phyloP scores from a whole-genome alignment of 2,888 invertebrate species.

The Colostygia pectinataria region DNA sequence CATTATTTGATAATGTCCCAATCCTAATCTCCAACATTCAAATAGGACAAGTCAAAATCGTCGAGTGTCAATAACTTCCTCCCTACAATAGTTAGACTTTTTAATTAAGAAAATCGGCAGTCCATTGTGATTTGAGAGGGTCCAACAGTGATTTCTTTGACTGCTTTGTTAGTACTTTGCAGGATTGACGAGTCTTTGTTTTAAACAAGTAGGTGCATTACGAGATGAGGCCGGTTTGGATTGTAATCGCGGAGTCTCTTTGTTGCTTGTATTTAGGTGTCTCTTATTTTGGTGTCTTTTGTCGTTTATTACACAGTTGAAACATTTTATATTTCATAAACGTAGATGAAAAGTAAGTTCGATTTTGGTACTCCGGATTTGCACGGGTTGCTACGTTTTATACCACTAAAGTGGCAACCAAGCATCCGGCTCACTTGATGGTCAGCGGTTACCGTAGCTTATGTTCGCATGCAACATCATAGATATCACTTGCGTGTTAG shows the following conservation, averaged over 20 bases:
- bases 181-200: constrained; percentile 50
- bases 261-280: constrained; percentile 26
- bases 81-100: constrained; percentile 71
- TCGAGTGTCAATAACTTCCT: constrained; percentile 28
- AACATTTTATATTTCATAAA: too few relatives aligned
- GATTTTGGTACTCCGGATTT: too few relatives aligned
- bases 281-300: constrained; percentile 14
- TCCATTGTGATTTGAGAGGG: constrained; percentile 49
- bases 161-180: constrained; percentile 56
- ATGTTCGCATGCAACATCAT: too few relatives aligned
- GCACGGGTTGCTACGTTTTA: too few relatives aligned
- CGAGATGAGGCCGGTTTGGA: constrained; percentile 49
- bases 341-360: too few relatives aligned
- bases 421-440: too few relatives aligned
- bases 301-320: constrained; percentile 19
- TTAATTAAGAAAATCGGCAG: constrained; percentile 78
- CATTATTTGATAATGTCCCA: too few relatives aligned
- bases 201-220: constrained; percentile 55
- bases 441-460: too few relatives aligned
- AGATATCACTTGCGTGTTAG: too few relatives aligned
- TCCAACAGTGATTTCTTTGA: constrained; percentile 64
- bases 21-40: too few relatives aligned
- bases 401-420: too few relatives aligned
- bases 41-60: constrained; percentile 24
- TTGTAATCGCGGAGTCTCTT: constrained; percentile 25